Evolutionary conservation across 2,888 invertebrate genomes (phyloP), one percentile per base, ranked within the genome.

Genomic region (Megalurothrips usitatus): DNA sequence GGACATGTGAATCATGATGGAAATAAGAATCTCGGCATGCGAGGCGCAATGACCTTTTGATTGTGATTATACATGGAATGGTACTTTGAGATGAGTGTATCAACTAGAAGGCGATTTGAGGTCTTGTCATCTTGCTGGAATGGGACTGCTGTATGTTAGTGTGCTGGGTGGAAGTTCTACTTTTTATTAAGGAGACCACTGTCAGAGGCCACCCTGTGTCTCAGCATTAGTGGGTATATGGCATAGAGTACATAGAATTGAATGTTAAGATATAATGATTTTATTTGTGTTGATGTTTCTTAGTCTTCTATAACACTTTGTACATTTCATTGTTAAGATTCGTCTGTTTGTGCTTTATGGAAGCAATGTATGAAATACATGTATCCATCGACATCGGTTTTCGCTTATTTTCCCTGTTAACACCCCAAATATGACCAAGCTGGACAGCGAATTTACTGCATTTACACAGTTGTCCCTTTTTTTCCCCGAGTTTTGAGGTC

Each of bases 301-400:
- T 75, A 23, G 34, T 75, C 26, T 12, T 75, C 68, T 75, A 26
- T 75, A 26, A 75, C 26, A 75, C 68, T 75, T 75, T 75, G 68
- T 75, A 75, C 68, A 75, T 26, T 75, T 58, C 58, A 58, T 75
- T 75, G 68, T 75, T 75, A 75, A 75, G 68, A 75, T 26, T 58
- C n/a, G 26, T 75, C 17, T 75, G 68, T 75, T 75, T 75, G 68
- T 75, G 68, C 68, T 75, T 58, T 75, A 58, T 58, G 68, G 26
- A 26, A 75, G 68, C 68, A 23, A 26, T 26, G 68, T 75, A 75
- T 75, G 26, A 75, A 75, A 75, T 75, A 26, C 23, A 75, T 75
- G 23, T 75, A 75, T 75, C 68, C 23, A 75, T 75, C 68, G 12
- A 26, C 2, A 6, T 43, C 34, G n/a, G 6, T 43, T 43, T 43